phyloP scores from a whole-genome alignment of 2,797 vertebrate genomes.

The Microhierax caerulescens region DNA sequence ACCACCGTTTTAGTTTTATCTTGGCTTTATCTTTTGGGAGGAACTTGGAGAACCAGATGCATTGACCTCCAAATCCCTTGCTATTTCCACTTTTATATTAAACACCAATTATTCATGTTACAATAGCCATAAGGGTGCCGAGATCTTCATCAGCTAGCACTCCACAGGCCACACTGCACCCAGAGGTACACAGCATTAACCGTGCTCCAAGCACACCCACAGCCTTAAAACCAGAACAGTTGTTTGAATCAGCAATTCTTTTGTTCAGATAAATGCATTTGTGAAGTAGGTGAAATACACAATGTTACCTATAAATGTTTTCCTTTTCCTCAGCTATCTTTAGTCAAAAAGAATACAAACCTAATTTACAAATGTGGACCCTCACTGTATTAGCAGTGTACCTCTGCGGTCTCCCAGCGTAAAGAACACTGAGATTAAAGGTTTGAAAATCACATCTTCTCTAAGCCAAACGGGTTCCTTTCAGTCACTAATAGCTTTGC shows the following conservation, averaged over 20 bases:
- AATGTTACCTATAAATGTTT: background rate
- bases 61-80: background rate
- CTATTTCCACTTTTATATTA: background rate
- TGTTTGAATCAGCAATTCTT: background rate
- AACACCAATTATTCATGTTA: background rate
- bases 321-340: background rate
- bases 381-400: background rate
- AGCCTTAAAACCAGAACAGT: background rate
- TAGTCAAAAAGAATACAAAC: background rate
- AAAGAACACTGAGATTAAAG: background rate
- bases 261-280: background rate
- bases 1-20: background rate
- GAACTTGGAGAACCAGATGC: background rate
- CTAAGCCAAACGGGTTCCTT: background rate
- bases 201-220: accelerated
- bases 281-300: background rate
- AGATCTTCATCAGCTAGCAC: background rate
- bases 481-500: background rate
- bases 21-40: background rate
- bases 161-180: background rate
- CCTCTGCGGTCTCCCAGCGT: accelerated
- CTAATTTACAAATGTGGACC: background rate
- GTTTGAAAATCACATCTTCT: background rate
- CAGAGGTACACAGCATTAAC: background rate
- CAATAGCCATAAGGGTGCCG: background rate